Base-by-base conservation (phyloP, 2,797 vertebrate genomes). In the Hozukius guyotensis region DNA sequence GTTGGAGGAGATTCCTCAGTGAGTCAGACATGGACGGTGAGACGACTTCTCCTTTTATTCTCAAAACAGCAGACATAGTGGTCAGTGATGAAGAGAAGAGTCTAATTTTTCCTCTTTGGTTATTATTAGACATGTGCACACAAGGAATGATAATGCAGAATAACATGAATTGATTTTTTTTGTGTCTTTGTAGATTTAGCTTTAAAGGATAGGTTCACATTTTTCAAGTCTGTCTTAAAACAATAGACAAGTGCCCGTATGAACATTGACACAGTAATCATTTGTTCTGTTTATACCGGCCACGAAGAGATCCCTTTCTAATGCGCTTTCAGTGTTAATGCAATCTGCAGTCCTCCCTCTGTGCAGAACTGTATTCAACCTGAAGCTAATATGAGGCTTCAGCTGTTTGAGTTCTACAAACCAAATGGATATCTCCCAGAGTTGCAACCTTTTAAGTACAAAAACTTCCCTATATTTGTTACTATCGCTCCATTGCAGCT, bases 1-100 rank as follows among this genome's bases (percentile, higher is more conserved):
- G 96, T 38, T 96, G 96, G 96, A 96, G 95, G 82, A 95, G 96
- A 46, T 22, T 94, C 77, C 83, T 92, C 71, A 73, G 5, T 2
- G 91, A 93, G 5, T 62, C 88, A 3, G 94, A 95, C 7, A 65
- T 87, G 85, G 91, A 94, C 0, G 95, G 95, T 96, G 81, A 96
- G 94, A 84, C 4, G 4, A 53, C 18, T 55, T 29, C 0, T 31
- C 2, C 7, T 57, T 70, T 61, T 62, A 11, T 68, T 36, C 24
- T 52, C 24, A 4, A 22, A 53, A 31, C 14, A 61, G n/a, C n/a
- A 34, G 34, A 38, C 11, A 9, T 18, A 4, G 9, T 25, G 53
- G 14, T 71, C 34, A n/a, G 22, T 11, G 53, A 22, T 27, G 1
- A 53, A 31, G 11, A 18, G 14, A 42, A 52, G 20, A 27, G 34